Conservation (phyloP, 2,888 invertebrate genomes). For the Alsophila aescularia region DNA sequence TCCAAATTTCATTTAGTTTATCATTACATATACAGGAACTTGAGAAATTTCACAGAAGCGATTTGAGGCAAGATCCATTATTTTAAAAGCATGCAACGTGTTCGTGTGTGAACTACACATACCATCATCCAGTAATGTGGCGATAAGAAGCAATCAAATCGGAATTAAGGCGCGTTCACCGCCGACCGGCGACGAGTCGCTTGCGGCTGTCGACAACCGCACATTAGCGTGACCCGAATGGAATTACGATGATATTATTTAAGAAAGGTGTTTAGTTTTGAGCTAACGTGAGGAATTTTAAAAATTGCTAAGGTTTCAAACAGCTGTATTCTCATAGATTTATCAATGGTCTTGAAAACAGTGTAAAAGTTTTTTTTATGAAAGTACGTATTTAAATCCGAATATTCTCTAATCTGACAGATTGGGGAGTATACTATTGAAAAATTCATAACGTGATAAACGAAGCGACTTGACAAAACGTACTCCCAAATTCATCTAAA, state of each 20-base stretch:
- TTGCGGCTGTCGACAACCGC: constrained; percentile 22
- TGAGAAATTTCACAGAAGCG: constrained; percentile 1
- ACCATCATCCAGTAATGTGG: constrained; percentile 18
- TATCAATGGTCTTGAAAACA: too few relatives aligned
- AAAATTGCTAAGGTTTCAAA: background rate
- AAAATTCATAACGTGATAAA: background rate
- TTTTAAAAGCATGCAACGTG: constrained; percentile 39
- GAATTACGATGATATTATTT: constrained; percentile 32
- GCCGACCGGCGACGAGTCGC: constrained; percentile 19
- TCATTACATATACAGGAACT: constrained; percentile 1
- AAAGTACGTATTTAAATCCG: too few relatives aligned
- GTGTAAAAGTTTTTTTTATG: background rate
- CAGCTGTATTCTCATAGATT: too few relatives aligned
- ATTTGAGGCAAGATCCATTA: constrained; percentile 20
- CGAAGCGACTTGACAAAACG: background rate
- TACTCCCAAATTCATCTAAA: constrained; percentile 7
- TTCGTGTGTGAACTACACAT: constrained; percentile 25
- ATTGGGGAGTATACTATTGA: background rate
- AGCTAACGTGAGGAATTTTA: constrained; percentile 10
- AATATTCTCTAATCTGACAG: too few relatives aligned
- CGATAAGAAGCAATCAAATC: constrained; percentile 43
- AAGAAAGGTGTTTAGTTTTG: constrained; percentile 2
- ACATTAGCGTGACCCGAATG: constrained; percentile 34
- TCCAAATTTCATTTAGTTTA: background rate
- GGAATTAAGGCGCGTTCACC: constrained; percentile 39